These are phyloP conservation scores for Hippocampus mohnikei DNA, from an alignment of 2,113 vertebrate species.

Conservation along the genomic window DNA sequence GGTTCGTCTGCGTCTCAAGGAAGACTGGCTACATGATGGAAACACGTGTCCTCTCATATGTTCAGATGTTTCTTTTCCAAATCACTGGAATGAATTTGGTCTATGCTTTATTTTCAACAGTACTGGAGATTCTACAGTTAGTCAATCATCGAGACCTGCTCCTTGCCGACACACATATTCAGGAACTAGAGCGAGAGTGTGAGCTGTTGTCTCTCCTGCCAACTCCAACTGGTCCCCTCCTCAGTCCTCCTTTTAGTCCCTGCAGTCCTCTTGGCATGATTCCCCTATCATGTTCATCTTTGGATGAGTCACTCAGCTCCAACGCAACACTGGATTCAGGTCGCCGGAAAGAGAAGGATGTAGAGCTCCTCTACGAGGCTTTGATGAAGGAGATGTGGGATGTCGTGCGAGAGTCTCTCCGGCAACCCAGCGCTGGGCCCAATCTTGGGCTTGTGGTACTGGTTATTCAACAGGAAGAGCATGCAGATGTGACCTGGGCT, in stretches of 20 bases:
- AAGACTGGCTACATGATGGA: too few species aligned
- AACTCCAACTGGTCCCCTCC: conserved; percentile 29
- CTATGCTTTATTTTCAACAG: conserved; percentile 50
- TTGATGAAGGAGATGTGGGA: conserved; percentile 85
- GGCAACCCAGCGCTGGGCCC: conserved; percentile 69
- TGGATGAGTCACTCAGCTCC: conserved; percentile 53
- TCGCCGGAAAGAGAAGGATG: conserved; percentile 80
- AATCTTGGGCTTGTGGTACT: conserved; percentile 78
- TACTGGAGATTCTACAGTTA: conserved; percentile 84
- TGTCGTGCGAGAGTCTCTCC: conserved; percentile 80
- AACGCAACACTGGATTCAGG: conserved; percentile 59
- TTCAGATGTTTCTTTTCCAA: neutral
- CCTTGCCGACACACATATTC: conserved; percentile 82
- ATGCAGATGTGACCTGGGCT: conserved; percentile 67
- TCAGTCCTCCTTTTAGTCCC: conserved; percentile 30
- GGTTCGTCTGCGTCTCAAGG: too few species aligned
- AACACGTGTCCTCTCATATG: neutral
- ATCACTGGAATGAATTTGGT: neutral
- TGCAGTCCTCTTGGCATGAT: conserved; percentile 24
- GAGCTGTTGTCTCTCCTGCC: conserved; percentile 65
- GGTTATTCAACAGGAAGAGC: conserved; percentile 85
- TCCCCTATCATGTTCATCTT: conserved; percentile 28
- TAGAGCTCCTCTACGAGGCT: conserved; percentile 84
- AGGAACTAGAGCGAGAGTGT: conserved; percentile 83
- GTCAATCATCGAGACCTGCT: conserved; percentile 84